Evolutionary conservation across 2,113 vertebrate species (phyloP), one percentile per base, ranked within the genome.

Genomic region (Clupea harengus): DNA sequence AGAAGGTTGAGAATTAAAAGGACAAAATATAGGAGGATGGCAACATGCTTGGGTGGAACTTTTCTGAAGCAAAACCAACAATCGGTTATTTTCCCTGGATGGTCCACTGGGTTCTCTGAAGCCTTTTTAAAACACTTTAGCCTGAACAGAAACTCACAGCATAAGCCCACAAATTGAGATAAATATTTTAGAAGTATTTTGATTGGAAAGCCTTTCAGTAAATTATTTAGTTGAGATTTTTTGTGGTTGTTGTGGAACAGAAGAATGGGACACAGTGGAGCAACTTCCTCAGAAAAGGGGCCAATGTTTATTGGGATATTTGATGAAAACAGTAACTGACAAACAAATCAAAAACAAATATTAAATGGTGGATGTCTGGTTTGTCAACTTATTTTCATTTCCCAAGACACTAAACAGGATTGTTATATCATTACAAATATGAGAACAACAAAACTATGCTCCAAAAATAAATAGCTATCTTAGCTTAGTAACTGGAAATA

Each of bases 121-220:
- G 15, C 25, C 10, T 13, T 25, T 32, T 15, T 72, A 4, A 72
- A 72, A 72, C 64, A 13, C 25, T 32, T 67, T 10, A 25, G 64
- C 10, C 72, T 78, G 11, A 78, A 78, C 72, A 78, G 13, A 17
- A 18, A 5, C 72, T 39, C 11, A 78, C 72, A 75, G 28, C 72
- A 39, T 17, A 75, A 28, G 28, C 28, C 28, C 10, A 78, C 72
- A 78, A 32, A 39, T 78, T 39, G 72, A 78, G 72, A 13, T 78
- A 78, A 78, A 78, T 78, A 78, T 78, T 78, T 78, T 32, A 78
- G 22, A 39, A 39, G 72, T 78, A 78, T 28, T 78, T 78, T 78
- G 72, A 78, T 78, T 78, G 72, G 10, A 78, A 78, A 78, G 64
- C 10, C 64, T 28, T 10, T 4, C 28, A 78, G 72, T 78, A 78